A percentile compares a stretch with the other conserved stretches of the same genome.
phyloP scores from a whole-genome alignment of 2,888 invertebrate genomes.

The Cosmia trapezina region DNA sequence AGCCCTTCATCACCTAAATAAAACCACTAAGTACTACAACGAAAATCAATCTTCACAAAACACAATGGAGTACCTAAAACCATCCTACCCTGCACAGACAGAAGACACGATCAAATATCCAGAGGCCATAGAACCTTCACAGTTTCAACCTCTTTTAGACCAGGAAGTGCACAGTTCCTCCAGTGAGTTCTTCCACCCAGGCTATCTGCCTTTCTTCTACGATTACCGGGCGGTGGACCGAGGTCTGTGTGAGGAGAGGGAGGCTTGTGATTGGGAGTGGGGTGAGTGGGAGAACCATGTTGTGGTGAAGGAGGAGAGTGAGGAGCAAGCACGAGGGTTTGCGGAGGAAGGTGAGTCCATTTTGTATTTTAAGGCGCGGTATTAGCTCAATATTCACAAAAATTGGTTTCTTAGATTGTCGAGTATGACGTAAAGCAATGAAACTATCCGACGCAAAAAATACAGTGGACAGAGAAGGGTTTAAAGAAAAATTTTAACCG shows the following conservation, averaged over 20 bases:
- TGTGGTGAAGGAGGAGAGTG: conserved; percentile 77
- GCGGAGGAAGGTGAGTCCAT: conserved; percentile 78
- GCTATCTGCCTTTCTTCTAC: conserved; percentile 79
- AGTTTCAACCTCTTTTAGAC: conserved; percentile 51
- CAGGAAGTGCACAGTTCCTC: conserved; percentile 52
- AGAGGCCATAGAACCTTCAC: conserved; percentile 41
- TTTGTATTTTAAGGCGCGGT: background rate
- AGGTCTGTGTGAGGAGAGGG: conserved; percentile 54
- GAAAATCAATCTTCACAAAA: background rate
- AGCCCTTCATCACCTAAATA: background rate
- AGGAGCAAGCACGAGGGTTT: conserved; percentile 67
- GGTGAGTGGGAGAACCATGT: conserved; percentile 74
- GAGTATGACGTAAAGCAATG: too few relatives aligned
- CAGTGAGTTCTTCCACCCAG: conserved; percentile 68
- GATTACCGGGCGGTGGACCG: conserved; percentile 74
- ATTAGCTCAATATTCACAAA: too few relatives aligned
- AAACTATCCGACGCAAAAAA: too few relatives aligned
- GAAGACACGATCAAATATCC: conserved; percentile 59
- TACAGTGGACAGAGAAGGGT: too few relatives aligned
- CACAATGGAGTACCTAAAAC: conserved; percentile 78
- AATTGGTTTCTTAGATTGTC: too few relatives aligned
- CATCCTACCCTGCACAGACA: conserved; percentile 72
- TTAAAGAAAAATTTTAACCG: too few relatives aligned
- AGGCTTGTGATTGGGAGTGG: conserved; percentile 69
- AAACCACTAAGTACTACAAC: background rate